phyloP scores from a whole-genome alignment of 1,140 invertebrate genomes.

The Arion vulgaris region DNA sequence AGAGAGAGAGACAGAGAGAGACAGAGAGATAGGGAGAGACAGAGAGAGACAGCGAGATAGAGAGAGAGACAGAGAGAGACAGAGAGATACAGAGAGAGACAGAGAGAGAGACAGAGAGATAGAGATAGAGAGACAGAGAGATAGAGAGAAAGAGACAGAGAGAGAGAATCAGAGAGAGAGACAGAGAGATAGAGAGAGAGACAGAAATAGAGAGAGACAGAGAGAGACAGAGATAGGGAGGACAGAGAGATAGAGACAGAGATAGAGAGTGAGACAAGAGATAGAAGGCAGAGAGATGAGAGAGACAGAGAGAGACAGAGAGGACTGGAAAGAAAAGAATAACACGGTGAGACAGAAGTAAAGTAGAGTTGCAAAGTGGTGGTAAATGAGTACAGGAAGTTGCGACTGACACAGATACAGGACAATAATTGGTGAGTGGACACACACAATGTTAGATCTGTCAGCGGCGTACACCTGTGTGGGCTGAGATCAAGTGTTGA shows the following conservation, averaged over 20 bases:
- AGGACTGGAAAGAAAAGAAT: not conserved
- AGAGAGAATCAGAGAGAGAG: not conserved
- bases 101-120: not conserved
- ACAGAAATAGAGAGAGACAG: not conserved
- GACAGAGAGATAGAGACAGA: not conserved
- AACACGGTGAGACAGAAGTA: too few species aligned
- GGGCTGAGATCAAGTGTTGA: too few species aligned
- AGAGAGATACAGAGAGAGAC: not conserved
- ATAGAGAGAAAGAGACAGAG: not conserved
- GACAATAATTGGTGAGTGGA: too few species aligned
- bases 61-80: not conserved
- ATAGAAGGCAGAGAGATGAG: not conserved
- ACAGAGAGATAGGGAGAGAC: not conserved
- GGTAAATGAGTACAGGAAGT: too few species aligned
- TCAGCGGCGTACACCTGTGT: too few species aligned
- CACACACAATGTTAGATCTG: too few species aligned
- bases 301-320: not conserved
- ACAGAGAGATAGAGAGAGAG: not conserved
- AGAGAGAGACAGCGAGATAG: not conserved
- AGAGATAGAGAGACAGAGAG: not conserved
- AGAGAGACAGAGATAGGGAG: too few species aligned
- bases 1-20: not conserved
- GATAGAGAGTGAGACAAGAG: not conserved
- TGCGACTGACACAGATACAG: too few species aligned
- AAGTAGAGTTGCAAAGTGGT: too few species aligned